Percentiles rank a stretch among this genome's conserved stretches.
These are phyloP conservation scores for Halcyon badia DNA, from an alignment of 2,797 vertebrate genomes.

Conservation along the genomic window DNA sequence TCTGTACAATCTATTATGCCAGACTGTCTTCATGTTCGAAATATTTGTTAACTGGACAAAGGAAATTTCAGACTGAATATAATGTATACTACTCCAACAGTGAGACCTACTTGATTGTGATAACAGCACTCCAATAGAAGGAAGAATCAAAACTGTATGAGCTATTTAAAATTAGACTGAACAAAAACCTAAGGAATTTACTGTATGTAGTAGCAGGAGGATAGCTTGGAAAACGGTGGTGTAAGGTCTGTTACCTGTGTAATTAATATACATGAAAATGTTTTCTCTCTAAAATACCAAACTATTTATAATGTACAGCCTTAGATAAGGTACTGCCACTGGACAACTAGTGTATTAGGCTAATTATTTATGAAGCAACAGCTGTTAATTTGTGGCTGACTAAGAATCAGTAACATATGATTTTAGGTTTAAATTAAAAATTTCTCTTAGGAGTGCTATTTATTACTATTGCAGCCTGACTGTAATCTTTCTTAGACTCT, in stretches of 20 bases:
- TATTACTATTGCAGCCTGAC: not conserved
- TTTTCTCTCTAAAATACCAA: not conserved
- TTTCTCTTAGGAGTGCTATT: not conserved
- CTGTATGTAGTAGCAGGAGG: not conserved
- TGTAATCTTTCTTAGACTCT: not conserved
- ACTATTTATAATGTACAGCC: not conserved
- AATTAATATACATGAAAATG: not conserved
- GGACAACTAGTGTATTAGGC: not conserved
- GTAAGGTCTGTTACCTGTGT: not conserved
- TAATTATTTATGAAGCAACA: not conserved
- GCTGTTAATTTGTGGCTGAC: not conserved
- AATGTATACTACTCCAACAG: not conserved
- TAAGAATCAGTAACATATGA: not conserved
- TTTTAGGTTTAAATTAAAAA: not conserved
- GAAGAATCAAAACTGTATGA: not conserved
- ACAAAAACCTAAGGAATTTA: not conserved
- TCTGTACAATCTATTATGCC: not conserved
- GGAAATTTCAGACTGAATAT: not conserved
- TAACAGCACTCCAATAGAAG: not conserved
- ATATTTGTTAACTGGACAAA: not conserved
- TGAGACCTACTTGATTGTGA: not conserved
- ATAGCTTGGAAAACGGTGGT: not conserved
- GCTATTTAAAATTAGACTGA: not conserved
- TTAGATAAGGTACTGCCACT: not conserved
- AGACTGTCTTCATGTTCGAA: not conserved